These are phyloP conservation scores for Nymphalis polychloros DNA, from an alignment of 2,888 invertebrate genomes.

Conservation along the genomic window DNA sequence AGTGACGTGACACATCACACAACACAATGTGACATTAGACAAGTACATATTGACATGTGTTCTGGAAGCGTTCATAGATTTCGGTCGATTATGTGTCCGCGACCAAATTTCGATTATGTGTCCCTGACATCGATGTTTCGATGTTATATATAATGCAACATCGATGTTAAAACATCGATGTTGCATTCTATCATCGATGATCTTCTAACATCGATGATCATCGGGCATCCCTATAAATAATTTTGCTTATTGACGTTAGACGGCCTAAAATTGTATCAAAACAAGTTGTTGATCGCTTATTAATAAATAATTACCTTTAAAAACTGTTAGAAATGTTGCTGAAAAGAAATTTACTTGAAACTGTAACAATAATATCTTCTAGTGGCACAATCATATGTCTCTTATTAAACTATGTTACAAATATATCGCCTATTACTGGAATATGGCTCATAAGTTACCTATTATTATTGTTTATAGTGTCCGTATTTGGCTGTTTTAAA, in stretches of 20 bases:
- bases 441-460: slow-evolving; percentile 73
- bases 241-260: background rate
- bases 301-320: background rate
- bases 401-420: slow-evolving; percentile 63
- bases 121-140: too few relatives aligned
- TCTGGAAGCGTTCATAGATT: too few relatives aligned
- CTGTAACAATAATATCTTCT: slow-evolving; percentile 58
- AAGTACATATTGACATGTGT: background rate
- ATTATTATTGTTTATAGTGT: slow-evolving; percentile 63
- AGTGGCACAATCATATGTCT: slow-evolving; percentile 59
- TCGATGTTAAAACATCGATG: too few relatives aligned
- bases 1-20: slow-evolving; percentile 20
- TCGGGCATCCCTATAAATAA: too few relatives aligned
- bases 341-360: slow-evolving; percentile 67
- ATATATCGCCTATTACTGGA: slow-evolving; percentile 69
- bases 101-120: too few relatives aligned
- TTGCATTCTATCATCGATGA: too few relatives aligned
- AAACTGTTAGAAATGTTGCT: slow-evolving; percentile 56
- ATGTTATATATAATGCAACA: too few relatives aligned
- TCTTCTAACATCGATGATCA: too few relatives aligned
- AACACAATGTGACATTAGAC: background rate
- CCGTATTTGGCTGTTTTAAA: slow-evolving; percentile 76
- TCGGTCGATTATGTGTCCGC: too few relatives aligned
- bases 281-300: background rate
- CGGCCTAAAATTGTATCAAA: background rate